phyloP scores from a whole-genome alignment of 2,888 invertebrate species.

The Shargacucullia verbasci region DNA sequence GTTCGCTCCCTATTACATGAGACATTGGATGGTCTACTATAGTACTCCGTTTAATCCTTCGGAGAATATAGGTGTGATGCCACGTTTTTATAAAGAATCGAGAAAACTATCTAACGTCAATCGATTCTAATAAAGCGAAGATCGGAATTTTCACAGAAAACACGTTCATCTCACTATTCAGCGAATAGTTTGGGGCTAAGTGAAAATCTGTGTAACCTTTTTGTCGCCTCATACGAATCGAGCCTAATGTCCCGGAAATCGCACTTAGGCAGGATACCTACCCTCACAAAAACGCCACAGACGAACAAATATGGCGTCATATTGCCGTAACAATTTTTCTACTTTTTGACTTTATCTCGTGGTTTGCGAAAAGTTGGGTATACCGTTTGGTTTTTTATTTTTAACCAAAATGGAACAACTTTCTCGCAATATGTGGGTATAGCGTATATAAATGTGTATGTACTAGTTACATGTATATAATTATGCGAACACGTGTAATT shows the following conservation, averaged over 20 bases:
- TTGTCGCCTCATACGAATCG: slow-evolving; percentile 59
- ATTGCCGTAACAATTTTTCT: slow-evolving; percentile 41
- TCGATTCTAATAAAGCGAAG: slow-evolving; percentile 19
- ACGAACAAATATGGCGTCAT: slow-evolving; percentile 60
- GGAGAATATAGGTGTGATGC: too few species aligned
- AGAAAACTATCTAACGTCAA: slow-evolving; percentile 14
- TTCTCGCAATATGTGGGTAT: neutral
- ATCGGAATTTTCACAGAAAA: slow-evolving; percentile 28
- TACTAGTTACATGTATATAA: too few species aligned
- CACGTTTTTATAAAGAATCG: too few species aligned
- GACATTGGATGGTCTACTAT: too few species aligned
- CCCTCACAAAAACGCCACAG: slow-evolving; percentile 58
- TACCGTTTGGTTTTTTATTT: slow-evolving; percentile 33
- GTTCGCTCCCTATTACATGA: too few species aligned
- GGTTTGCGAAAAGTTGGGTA: slow-evolving; percentile 28
- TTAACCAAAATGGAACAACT: slow-evolving; percentile 17
- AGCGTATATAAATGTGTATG: neutral
- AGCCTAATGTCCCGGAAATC: slow-evolving; percentile 66
- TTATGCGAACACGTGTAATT: too few species aligned
- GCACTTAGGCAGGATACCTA: slow-evolving; percentile 54
- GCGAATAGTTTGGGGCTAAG: slow-evolving; percentile 55
- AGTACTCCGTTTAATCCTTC: too few species aligned
- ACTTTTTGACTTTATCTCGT: slow-evolving; percentile 31
- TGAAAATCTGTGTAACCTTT: slow-evolving; percentile 68
- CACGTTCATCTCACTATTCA: slow-evolving; percentile 38